Evolutionary conservation across 23 tunicate genomes (phyloP).

Genomic region (Phallusia fumigata): DNA sequence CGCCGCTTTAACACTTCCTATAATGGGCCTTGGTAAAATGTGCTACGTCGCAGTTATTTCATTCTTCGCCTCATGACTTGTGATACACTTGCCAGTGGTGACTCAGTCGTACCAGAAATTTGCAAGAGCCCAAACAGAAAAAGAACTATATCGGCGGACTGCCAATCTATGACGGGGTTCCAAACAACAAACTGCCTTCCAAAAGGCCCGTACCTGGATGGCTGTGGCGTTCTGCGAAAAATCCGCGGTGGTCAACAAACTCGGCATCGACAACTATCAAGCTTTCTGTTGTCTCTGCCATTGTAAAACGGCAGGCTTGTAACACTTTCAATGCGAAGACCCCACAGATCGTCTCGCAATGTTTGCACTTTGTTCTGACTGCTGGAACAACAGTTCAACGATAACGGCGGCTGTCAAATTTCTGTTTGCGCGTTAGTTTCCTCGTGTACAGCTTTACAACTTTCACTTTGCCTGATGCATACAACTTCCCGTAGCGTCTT

Average conservation of each 20-base stretch:
- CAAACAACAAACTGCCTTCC: background rate
- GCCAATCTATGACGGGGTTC: no score
- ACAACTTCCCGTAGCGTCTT: no score
- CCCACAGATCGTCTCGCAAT: no score
- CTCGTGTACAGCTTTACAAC: no score
- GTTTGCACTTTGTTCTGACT: no score
- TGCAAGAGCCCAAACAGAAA: background rate
- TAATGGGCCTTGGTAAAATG: background rate
- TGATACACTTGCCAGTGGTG: background rate
- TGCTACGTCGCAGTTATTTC: background rate
- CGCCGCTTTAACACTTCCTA: background rate
- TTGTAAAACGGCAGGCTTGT: no score
- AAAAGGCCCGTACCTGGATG: background rate
- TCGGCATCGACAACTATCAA: background rate
- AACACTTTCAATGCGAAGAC: no score
- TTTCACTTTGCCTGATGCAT: no score
- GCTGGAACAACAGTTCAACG: no score
- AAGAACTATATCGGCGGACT: no score
- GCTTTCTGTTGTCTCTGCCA: background rate
- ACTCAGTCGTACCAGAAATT: background rate
- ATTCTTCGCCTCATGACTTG: background rate
- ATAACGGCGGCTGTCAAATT: no score
- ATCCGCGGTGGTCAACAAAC: background rate
- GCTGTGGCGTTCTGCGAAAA: background rate
- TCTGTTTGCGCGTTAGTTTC: no score